phyloP scores from a whole-genome alignment of 2,797 vertebrate species.

The Loriculus beryllinus region DNA sequence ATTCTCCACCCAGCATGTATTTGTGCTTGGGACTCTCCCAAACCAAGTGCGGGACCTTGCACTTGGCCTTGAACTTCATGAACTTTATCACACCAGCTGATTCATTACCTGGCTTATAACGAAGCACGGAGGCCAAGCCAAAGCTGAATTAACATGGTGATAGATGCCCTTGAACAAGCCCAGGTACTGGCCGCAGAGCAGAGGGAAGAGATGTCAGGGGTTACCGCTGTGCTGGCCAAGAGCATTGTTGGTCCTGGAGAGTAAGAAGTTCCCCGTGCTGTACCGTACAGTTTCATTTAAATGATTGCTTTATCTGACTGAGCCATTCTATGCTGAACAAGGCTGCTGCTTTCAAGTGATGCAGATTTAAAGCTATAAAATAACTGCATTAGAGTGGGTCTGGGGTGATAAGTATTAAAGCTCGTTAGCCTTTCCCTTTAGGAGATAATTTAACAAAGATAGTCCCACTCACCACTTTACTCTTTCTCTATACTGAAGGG shows the following conservation, averaged over 20 bases:
- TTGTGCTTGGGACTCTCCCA: not conserved
- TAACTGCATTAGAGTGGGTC: not conserved
- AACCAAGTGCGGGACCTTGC: not conserved
- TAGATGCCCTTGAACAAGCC: not conserved
- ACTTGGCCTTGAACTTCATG: not conserved
- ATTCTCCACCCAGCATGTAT: not conserved
- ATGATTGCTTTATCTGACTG: not conserved
- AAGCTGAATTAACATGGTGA: fast-evolving
- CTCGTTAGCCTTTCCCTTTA: not conserved
- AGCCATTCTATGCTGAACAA: not conserved
- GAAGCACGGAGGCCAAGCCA: not conserved
- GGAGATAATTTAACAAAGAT: not conserved
- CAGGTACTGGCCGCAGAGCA: not conserved
- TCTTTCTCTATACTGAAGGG: not conserved
- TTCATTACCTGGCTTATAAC: not conserved
- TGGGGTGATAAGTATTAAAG: not conserved
- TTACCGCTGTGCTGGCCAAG: fast-evolving
- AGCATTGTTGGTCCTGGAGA: too few species aligned
- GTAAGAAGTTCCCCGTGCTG: fast-evolving
- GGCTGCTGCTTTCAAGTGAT: not conserved
- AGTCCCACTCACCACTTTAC: not conserved
- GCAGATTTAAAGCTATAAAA: not conserved
- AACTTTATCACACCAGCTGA: not conserved
- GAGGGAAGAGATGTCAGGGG: not conserved
- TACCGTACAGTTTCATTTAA: not conserved